Conservation (phyloP, 2,888 invertebrate genomes). For the Drosophila meridiana region DNA sequence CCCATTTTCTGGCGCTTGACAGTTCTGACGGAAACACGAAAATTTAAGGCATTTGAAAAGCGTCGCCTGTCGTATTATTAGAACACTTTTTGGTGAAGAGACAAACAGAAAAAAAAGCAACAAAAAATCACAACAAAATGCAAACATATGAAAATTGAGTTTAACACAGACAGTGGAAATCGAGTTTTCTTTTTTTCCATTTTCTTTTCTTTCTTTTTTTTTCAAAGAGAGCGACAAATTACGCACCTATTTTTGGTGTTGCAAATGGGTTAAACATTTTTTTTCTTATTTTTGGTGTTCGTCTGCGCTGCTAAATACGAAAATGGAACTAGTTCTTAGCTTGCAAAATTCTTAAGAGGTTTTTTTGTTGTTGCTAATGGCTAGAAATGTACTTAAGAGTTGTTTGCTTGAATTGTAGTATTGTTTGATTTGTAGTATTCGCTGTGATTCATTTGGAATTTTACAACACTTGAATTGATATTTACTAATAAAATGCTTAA, state of each 20-base stretch:
- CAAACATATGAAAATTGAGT: constrained; percentile 40
- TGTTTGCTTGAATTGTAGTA: not conserved
- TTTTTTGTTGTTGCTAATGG: not conserved
- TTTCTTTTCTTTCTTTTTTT: constrained; percentile 4
- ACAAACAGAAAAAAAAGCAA: not conserved
- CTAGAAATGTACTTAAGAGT: not conserved
- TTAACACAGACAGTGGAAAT: constrained; percentile 31
- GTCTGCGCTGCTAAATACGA: constrained; percentile 35
- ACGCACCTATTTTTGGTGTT: constrained; percentile 46
- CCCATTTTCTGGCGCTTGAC: constrained; percentile 41
- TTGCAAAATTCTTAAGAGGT: constrained; percentile 2
- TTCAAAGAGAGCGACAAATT: constrained; percentile 44
- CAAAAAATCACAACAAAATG: not conserved
- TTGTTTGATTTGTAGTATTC: too few species aligned
- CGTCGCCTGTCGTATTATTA: constrained; percentile 54
- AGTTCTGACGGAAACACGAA: constrained; percentile 66
- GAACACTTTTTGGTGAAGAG: constrained; percentile 26
- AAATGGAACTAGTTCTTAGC: constrained; percentile 38
- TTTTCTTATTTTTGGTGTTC: constrained; percentile 8
- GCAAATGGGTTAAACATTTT: constrained; percentile 55
- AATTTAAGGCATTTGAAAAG: constrained; percentile 65
- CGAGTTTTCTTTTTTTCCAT: constrained; percentile 1
- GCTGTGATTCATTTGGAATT: too few species aligned
- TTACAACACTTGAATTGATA: too few species aligned
- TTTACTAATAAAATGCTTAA: too few species aligned